These are phyloP conservation scores for Nowickia ferox DNA, from an alignment of 2,888 invertebrate genomes.

Conservation along the genomic window DNA sequence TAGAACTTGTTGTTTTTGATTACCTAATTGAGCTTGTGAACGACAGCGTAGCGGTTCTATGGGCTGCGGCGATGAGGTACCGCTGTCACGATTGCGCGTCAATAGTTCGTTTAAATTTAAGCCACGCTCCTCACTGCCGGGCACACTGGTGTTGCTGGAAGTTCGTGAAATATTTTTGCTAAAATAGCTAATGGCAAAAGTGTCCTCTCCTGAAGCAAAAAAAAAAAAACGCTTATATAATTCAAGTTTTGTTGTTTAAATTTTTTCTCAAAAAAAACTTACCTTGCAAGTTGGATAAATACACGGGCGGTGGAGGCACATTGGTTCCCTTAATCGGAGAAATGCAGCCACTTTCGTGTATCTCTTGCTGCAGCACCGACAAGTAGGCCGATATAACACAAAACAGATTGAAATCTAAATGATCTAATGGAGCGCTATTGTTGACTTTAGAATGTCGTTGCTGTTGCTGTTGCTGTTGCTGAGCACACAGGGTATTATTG, in stretches of 20 bases:
- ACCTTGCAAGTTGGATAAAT: conserved; percentile 82
- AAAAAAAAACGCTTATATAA: not conserved
- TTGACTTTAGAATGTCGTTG: conserved; percentile 51
- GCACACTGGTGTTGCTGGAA: conserved; percentile 81
- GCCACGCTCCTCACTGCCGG: conserved; percentile 78
- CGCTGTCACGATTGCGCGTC: conserved; percentile 82
- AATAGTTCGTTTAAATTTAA: conserved; percentile 77
- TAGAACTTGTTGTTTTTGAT: conserved; percentile 76
- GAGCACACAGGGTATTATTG: conserved; percentile 41
- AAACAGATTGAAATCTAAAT: conserved; percentile 82
- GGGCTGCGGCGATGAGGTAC: conserved; percentile 83
- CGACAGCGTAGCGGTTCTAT: conserved; percentile 73
- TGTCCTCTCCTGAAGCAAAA: conserved; percentile 74
- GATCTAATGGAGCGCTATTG: conserved; percentile 63
- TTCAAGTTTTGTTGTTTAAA: not conserved
- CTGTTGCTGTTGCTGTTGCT: conserved; percentile 50
- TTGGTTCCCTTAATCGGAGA: conserved; percentile 83
- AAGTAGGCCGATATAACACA: conserved; percentile 83
- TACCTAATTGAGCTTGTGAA: conserved; percentile 74
- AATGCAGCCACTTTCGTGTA: conserved; percentile 83
- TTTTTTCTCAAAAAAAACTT: too few species aligned
- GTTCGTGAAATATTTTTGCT: conserved; percentile 81
- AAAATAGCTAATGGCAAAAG: conserved; percentile 77
- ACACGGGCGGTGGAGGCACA: conserved; percentile 83
- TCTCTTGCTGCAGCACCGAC: conserved; percentile 83